Percentiles rank a stretch among this genome's conserved stretches.
These are phyloP conservation scores for Dreissena polymorpha DNA, from an alignment of 1,140 invertebrate genomes.

Conservation along the genomic window DNA sequence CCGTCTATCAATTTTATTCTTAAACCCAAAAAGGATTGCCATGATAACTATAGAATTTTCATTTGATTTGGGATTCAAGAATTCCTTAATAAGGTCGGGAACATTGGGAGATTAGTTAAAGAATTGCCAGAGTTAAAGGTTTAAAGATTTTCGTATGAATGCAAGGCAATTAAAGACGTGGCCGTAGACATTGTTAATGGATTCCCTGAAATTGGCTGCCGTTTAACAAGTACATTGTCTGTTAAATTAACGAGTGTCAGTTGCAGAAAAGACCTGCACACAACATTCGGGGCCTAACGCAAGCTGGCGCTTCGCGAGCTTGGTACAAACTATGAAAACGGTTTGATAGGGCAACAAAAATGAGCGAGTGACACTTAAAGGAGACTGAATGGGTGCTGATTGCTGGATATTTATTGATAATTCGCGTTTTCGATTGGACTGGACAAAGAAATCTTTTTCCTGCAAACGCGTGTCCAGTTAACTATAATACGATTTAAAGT, in stretches of 20 bases:
- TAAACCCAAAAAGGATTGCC: no score
- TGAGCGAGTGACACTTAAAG: conserved; percentile 1
- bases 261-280: conserved; percentile 22
- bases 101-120: no score
- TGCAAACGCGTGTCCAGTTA: conserved; percentile 35
- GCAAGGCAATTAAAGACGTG: not conserved
- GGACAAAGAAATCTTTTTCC: conserved; percentile 38
- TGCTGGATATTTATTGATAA: conserved; percentile 41
- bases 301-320: not conserved
- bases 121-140: not conserved
- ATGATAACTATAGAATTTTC: no score
- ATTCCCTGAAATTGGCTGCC: conserved; percentile 16
- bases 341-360: conserved; percentile 13
- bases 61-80: no score
- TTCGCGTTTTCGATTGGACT: conserved; percentile 29
- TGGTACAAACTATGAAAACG: conserved; percentile 32
- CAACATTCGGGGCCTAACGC: not conserved
- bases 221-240: conserved; percentile 43
- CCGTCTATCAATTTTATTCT: no score
- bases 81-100: no score
- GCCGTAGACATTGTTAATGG: not conserved
- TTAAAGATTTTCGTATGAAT: not conserved
- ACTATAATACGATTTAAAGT: conserved; percentile 45
- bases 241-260: conserved; percentile 24
- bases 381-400: not conserved